Evolutionary conservation across 2,888 invertebrate species (phyloP).

Genomic region (Acanthoscelides obtectus): DNA sequence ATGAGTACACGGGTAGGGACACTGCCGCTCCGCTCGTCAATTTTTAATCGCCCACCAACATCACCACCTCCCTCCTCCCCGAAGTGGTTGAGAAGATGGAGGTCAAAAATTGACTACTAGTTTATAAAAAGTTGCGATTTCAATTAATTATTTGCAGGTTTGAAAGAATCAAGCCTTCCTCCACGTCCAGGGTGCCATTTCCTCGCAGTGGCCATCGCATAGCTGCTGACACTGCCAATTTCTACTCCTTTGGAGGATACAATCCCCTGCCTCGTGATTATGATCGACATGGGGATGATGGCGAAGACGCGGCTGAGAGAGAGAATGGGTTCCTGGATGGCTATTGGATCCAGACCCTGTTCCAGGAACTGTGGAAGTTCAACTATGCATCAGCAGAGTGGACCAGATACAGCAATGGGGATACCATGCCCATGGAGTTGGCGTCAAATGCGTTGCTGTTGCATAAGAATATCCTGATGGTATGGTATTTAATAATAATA

Average conservation of each 20-base stretch:
- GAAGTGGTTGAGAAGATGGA: too few species aligned
- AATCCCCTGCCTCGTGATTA: slow-evolving; percentile 58
- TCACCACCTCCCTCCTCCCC: too few species aligned
- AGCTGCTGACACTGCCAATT: slow-evolving; percentile 67
- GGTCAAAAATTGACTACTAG: background rate
- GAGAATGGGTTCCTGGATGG: slow-evolving; percentile 42
- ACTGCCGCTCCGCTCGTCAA: too few species aligned
- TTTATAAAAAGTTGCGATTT: background rate
- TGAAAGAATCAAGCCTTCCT: slow-evolving; percentile 4
- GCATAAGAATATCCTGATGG: slow-evolving; percentile 68
- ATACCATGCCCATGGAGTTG: slow-evolving; percentile 72
- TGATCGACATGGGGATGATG: slow-evolving; percentile 47
- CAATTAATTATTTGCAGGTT: background rate
- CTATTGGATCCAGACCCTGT: slow-evolving; percentile 58
- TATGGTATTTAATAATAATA: too few species aligned
- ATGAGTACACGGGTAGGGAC: too few species aligned
- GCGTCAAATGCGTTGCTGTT: slow-evolving; percentile 84
- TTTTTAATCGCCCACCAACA: too few species aligned
- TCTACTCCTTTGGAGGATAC: slow-evolving; percentile 88
- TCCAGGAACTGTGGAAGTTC: slow-evolving; percentile 83
- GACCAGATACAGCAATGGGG: slow-evolving; percentile 61
- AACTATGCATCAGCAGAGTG: slow-evolving; percentile 74
- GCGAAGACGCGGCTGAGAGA: slow-evolving; percentile 4
- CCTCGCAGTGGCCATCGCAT: slow-evolving; percentile 83
- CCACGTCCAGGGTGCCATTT: slow-evolving; percentile 33